phyloP scores from a whole-genome alignment of 2,888 invertebrate genomes.

The Macrosiphum euphorbiae region DNA sequence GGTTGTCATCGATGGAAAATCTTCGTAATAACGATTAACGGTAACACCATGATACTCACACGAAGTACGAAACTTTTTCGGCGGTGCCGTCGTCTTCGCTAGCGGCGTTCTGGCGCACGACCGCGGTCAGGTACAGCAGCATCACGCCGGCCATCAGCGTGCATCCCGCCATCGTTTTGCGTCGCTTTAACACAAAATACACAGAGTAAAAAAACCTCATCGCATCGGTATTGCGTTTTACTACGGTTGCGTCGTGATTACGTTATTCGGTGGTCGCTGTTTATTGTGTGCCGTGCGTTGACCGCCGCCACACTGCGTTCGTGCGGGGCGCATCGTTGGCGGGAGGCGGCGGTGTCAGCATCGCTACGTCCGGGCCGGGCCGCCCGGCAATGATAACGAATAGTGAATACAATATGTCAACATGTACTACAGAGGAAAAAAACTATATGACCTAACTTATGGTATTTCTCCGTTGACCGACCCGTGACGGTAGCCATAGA shows the following conservation, averaged over 20 bases:
- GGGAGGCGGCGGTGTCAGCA: not conserved
- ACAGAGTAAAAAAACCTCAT: not conserved
- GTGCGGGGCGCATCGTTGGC: not conserved
- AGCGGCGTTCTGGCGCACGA: conserved; percentile 29
- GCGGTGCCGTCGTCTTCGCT: not conserved
- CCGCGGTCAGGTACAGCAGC: conserved; percentile 16
- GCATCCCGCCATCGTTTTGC: conserved; percentile 52
- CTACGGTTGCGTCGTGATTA: not conserved
- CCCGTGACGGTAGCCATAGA: not conserved
- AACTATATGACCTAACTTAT: not conserved
- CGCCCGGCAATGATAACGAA: not conserved
- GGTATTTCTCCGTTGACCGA: too few species aligned
- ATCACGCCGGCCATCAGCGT: not conserved
- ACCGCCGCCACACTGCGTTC: not conserved
- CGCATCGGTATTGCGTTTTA: not conserved
- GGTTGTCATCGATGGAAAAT: not conserved
- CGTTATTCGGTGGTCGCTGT: not conserved
- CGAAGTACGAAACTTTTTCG: not conserved
- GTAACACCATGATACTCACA: conserved; percentile 38
- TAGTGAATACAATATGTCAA: not conserved
- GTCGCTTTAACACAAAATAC: conserved; percentile 42
- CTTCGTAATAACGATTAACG: not conserved
- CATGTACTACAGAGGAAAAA: not conserved
- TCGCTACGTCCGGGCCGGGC: not conserved
- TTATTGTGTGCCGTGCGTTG: not conserved